Percentiles rank a stretch among this genome's conserved stretches.
Evolutionary conservation across 1,140 invertebrate species (phyloP).

Genomic region (Lanistes nyassanus): DNA sequence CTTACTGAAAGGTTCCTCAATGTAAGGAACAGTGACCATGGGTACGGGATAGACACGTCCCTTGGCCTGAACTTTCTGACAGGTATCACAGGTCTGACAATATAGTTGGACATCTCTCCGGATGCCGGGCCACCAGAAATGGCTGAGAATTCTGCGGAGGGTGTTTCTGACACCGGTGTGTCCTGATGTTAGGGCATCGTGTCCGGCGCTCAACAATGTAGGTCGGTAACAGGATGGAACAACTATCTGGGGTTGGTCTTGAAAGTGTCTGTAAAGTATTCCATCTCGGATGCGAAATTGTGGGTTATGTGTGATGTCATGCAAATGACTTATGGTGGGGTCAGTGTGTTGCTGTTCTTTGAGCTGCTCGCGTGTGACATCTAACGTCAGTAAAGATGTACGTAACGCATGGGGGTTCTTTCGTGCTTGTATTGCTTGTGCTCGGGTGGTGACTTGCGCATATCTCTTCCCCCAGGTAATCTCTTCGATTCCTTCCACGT

Average conservation of each 20-base stretch:
- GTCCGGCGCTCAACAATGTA: constrained; percentile 18
- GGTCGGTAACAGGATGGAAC: neutral
- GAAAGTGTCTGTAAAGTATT: no score
- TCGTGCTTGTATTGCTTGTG: no score
- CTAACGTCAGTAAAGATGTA: no score
- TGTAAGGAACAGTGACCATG: constrained; percentile 28
- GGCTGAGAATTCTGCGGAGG: neutral
- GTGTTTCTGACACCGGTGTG: constrained; percentile 27
- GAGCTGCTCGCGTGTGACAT: no score
- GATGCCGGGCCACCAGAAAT: constrained; percentile 32
- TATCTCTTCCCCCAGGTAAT: no score
- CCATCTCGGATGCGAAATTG: no score
- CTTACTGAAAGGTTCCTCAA: constrained; percentile 39
- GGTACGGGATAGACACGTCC: constrained; percentile 22
- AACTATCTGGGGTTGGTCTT: no score
- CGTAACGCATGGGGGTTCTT: no score
- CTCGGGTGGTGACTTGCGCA: no score
- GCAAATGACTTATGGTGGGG: no score
- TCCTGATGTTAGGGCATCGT: constrained; percentile 22
- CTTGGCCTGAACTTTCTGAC: constrained; percentile 23
- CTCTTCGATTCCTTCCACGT: no score
- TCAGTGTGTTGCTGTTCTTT: neutral
- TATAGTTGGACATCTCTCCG: constrained; percentile 15
- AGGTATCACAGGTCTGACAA: constrained; percentile 28
- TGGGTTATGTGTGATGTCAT: no score